phyloP scores from a whole-genome alignment of 2,888 invertebrate species.

The Priocnemis perturbator region DNA sequence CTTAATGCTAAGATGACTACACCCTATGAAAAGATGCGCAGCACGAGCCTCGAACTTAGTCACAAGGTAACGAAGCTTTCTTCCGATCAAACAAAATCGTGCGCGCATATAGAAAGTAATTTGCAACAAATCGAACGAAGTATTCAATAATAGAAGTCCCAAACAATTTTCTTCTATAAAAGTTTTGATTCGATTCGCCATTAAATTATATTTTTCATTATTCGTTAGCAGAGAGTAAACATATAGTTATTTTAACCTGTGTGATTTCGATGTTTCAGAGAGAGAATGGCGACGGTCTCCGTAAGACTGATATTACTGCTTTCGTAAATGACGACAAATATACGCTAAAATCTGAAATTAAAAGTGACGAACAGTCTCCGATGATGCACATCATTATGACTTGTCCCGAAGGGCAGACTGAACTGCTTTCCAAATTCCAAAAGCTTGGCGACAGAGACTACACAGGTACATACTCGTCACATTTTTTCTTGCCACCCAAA shows the following conservation, averaged over 20 bases:
- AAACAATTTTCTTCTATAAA: no score
- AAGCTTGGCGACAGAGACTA: slow-evolving; percentile 79
- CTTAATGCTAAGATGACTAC: slow-evolving; percentile 59
- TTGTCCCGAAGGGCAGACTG: slow-evolving; percentile 76
- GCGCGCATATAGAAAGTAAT: no score
- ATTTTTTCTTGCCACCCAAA: no score
- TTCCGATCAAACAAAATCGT: no score
- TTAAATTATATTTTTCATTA: no score
- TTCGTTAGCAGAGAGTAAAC: no score
- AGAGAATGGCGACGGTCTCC: slow-evolving; percentile 52
- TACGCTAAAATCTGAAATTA: slow-evolving; percentile 77
- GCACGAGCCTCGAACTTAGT: slow-evolving; percentile 63
- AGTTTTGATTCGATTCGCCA: no score
- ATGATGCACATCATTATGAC: slow-evolving; percentile 74
- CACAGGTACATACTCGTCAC: slow-evolving; percentile 72
- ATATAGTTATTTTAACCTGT: no score
- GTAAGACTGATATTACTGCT: slow-evolving; percentile 74
- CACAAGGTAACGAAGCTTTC: slow-evolving; percentile 61
- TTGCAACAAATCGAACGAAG: no score
- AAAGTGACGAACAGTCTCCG: slow-evolving; percentile 77
- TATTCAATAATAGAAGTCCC: no score
- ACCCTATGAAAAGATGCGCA: slow-evolving; percentile 45
- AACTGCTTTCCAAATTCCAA: slow-evolving; percentile 74
- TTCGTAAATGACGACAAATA: slow-evolving; percentile 80
- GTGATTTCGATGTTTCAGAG: slow-evolving; percentile 44